Conservation (phyloP, 2,888 invertebrate genomes). For the Merodon equestris region DNA sequence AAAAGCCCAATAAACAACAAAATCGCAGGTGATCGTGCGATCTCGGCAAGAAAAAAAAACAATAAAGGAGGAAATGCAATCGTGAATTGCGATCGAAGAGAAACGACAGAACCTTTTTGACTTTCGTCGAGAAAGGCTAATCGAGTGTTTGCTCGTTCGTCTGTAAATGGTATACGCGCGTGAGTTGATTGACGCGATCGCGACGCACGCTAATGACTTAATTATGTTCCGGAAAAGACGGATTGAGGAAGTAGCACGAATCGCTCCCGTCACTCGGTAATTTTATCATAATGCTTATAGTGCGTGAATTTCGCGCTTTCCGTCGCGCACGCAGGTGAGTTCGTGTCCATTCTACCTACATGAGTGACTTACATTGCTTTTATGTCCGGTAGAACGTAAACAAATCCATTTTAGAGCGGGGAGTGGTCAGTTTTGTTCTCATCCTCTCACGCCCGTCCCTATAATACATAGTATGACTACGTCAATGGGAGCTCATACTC, state of each 20-base stretch:
- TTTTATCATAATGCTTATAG: constrained; percentile 59
- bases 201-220: constrained; percentile 62
- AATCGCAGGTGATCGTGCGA: constrained; percentile 40
- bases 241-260: constrained; percentile 38
- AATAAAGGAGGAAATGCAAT: constrained; percentile 24
- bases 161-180: background rate
- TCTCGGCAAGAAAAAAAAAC: constrained; percentile 17
- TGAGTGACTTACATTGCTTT: constrained; percentile 38
- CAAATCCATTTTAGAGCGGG: constrained; percentile 64
- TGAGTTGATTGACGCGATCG: constrained; percentile 10
- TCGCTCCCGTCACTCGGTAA: constrained; percentile 25
- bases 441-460: background rate
- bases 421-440: constrained; percentile 38
- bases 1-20: constrained; percentile 63
- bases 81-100: background rate
- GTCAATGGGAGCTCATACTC: constrained; percentile 35
- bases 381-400: constrained; percentile 46
- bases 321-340: constrained; percentile 21
- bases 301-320: constrained; percentile 54
- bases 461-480: background rate
- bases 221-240: constrained; percentile 60
- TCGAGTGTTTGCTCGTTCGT: constrained; percentile 9
- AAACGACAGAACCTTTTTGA: no score
- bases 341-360: constrained; percentile 17
- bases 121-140: constrained; percentile 37